phyloP scores from a whole-genome alignment of 2,113 vertebrate species.

The Malurus alboscapulatus region DNA sequence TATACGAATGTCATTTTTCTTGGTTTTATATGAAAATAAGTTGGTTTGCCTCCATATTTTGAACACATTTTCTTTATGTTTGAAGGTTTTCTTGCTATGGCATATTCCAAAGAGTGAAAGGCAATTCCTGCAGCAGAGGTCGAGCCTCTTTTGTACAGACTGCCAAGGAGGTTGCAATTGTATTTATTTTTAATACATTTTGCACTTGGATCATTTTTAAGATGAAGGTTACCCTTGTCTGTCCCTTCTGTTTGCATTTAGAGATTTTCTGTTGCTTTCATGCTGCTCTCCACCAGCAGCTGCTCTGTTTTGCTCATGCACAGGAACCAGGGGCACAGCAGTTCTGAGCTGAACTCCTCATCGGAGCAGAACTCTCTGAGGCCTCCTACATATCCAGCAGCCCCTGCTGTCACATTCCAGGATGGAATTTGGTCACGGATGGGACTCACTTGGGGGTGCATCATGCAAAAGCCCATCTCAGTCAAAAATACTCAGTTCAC shows the following conservation, averaged over 20 bases:
- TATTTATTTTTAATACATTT: neutral
- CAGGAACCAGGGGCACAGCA: neutral
- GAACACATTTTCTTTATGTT: neutral
- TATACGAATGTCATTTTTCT: neutral
- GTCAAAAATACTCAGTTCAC: neutral
- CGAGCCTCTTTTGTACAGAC: neutral
- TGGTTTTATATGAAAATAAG: neutral
- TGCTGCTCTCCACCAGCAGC: neutral
- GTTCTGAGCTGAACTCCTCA: neutral
- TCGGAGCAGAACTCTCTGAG: neutral
- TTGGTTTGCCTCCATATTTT: neutral
- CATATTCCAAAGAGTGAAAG: neutral
- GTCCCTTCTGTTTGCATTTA: neutral
- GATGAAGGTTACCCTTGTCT: neutral
- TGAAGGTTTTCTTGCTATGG: neutral
- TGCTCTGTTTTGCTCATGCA: slow-evolving; percentile 18
- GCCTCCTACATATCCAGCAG: neutral
- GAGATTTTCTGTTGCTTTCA: neutral
- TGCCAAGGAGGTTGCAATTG: neutral
- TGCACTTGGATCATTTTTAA: neutral
- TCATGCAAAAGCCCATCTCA: neutral
- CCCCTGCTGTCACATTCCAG: neutral
- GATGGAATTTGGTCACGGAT: slow-evolving; percentile 62
- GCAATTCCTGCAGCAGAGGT: neutral
- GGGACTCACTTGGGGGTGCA: neutral